phyloP scores from a whole-genome alignment of 2,888 invertebrate species.

The Phortica okadai region DNA sequence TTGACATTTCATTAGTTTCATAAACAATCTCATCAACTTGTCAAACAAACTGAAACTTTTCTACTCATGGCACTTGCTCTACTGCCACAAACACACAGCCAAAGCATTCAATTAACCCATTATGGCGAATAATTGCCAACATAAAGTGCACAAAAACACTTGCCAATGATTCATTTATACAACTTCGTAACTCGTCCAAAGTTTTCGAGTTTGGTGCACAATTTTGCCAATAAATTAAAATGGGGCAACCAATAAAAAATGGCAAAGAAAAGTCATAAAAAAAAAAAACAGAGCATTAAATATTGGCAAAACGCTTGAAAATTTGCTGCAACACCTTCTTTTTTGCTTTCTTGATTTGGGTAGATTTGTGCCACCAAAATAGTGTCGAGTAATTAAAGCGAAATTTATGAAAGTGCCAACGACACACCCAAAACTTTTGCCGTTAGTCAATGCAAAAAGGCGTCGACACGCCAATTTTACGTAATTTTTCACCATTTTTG shows the following conservation, averaged over 20 bases:
- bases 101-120: not conserved
- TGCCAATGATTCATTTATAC: not conserved
- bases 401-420: conserved; percentile 13
- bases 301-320: not conserved
- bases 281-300: not conserved
- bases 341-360: not conserved
- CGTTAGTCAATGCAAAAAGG: not conserved
- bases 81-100: not conserved
- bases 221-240: conserved; percentile 8
- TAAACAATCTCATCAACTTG: not conserved
- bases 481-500: too few relatives aligned
- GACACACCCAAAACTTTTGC: not conserved
- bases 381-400: not conserved
- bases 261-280: not conserved
- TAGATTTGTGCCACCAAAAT: not conserved
- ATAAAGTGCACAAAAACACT: not conserved
- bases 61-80: not conserved
- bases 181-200: not conserved
- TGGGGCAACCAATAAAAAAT: not conserved
- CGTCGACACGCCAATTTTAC: not conserved
- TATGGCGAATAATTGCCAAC: conserved; percentile 3
- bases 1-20: not conserved
- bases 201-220: not conserved
- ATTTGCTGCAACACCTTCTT: conserved; percentile 5
- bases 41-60: not conserved